Percentiles rank a stretch among this genome's conserved stretches.
Conservation (phyloP, 2,113 vertebrate genomes). For the Trochalopteron elliotii region DNA sequence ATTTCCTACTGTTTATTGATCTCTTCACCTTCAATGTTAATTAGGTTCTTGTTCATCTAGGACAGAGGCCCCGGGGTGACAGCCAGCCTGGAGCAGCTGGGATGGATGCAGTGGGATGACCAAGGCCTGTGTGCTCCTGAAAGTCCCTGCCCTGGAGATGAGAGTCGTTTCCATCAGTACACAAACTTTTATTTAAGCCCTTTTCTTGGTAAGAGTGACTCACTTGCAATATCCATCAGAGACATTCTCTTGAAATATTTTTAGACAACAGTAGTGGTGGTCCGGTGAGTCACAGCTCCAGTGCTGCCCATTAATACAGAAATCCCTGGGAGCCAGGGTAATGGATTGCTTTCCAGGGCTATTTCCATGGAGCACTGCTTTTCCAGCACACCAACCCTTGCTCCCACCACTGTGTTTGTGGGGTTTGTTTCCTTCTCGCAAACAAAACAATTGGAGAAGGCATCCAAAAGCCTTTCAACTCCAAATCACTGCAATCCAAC, state of each 20-base stretch:
- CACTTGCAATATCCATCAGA: background rate
- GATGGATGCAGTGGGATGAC: background rate
- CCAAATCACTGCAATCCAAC: background rate
- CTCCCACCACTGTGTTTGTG: fast-evolving
- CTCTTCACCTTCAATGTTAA: background rate
- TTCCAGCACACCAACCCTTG: fast-evolving
- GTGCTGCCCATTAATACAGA: background rate
- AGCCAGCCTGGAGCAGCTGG: background rate
- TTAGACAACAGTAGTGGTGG: background rate
- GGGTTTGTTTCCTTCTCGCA: background rate
- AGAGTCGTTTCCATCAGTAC: background rate
- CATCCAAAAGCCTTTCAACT: background rate
- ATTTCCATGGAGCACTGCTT: background rate
- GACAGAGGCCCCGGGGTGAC: fast-evolving
- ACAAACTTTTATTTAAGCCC: background rate
- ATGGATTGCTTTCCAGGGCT: background rate
- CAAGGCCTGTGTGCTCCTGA: background rate
- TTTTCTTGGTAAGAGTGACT: background rate
- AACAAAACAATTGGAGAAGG: background rate
- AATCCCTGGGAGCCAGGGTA: background rate
- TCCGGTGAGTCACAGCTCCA: background rate
- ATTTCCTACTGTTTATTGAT: background rate
- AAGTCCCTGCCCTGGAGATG: background rate
- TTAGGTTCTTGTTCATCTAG: background rate
- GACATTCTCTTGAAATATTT: background rate